Percentiles rank a stretch among this genome's conserved stretches.
These are phyloP conservation scores for Chloropsis hardwickii DNA, from an alignment of 2,113 vertebrate genomes.

Conservation along the genomic window DNA sequence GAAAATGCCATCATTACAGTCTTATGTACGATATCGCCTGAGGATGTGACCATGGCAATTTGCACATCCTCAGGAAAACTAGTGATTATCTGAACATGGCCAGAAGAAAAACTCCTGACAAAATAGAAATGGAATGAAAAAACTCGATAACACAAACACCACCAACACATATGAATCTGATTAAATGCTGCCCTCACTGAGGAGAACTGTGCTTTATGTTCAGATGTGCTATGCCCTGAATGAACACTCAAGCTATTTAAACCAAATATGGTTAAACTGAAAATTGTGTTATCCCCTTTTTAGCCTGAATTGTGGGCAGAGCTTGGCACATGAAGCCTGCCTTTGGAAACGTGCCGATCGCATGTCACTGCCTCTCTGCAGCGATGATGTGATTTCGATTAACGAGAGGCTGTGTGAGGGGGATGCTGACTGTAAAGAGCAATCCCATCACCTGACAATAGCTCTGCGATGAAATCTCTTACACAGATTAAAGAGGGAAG, in stretches of 20 bases:
- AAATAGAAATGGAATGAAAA: background rate
- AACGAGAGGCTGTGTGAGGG: background rate
- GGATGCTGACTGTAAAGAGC: slow-evolving; percentile 33
- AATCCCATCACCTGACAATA: slow-evolving; percentile 57
- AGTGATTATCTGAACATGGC: background rate
- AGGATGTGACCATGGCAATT: background rate
- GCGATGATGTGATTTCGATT: background rate
- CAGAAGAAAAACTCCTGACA: slow-evolving; percentile 10
- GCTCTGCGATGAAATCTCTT: slow-evolving; percentile 61
- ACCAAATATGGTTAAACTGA: background rate
- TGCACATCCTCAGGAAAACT: background rate
- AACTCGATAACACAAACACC: background rate
- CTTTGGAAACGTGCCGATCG: background rate
- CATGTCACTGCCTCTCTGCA: background rate
- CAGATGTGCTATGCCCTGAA: background rate
- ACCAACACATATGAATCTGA: background rate
- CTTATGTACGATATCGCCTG: background rate
- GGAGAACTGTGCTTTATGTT: background rate
- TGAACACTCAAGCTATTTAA: slow-evolving; percentile 1
- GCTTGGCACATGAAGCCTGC: background rate
- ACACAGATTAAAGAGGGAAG: slow-evolving; percentile 66
- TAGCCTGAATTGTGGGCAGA: slow-evolving; percentile 17
- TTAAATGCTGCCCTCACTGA: background rate
- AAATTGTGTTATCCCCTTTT: slow-evolving; percentile 15
- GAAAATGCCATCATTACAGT: background rate